A percentile compares a stretch with the other conserved stretches of the same genome.
These are phyloP conservation scores for Scyliorhinus canicula DNA, from an alignment of 2,797 vertebrate genomes.

Conservation along the genomic window DNA sequence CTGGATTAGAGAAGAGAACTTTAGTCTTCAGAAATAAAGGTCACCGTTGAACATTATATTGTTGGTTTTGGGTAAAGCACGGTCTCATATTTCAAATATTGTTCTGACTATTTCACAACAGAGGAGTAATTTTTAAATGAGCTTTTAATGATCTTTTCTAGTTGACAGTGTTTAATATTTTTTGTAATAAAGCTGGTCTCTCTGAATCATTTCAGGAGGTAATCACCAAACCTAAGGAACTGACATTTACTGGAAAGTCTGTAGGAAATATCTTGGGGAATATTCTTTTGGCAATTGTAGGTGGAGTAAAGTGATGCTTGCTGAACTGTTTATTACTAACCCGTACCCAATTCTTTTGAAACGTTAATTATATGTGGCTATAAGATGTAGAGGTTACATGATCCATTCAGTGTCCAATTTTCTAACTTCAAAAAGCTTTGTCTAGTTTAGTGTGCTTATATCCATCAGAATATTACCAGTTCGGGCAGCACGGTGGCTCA, in stretches of 20 bases:
- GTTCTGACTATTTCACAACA: neutral
- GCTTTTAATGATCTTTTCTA: neutral
- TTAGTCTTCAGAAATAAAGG: neutral
- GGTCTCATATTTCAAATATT: neutral
- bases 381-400: neutral
- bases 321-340: slow-evolving; percentile 4
- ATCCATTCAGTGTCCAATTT: slow-evolving; percentile 27
- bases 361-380: neutral
- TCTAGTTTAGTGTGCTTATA: neutral
- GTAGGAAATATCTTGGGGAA: slow-evolving; percentile 64
- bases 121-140: neutral
- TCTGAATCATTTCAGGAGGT: slow-evolving; percentile 34
- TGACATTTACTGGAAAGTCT: slow-evolving; percentile 58
- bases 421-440: neutral
- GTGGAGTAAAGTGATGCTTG: slow-evolving; percentile 50
- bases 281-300: slow-evolving; percentile 68
- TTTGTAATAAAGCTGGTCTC: slow-evolving; percentile 3
- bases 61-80: neutral
- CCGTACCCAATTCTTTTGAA: neutral
- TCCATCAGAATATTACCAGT: neutral
- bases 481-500: no score
- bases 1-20: neutral
- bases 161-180: neutral
- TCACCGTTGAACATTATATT: neutral
- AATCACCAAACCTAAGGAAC: slow-evolving; percentile 25